Evolutionary conservation across 2,113 vertebrate species (phyloP), one percentile per base, ranked within the genome.

Genomic region (Ranitomeya variabilis): DNA sequence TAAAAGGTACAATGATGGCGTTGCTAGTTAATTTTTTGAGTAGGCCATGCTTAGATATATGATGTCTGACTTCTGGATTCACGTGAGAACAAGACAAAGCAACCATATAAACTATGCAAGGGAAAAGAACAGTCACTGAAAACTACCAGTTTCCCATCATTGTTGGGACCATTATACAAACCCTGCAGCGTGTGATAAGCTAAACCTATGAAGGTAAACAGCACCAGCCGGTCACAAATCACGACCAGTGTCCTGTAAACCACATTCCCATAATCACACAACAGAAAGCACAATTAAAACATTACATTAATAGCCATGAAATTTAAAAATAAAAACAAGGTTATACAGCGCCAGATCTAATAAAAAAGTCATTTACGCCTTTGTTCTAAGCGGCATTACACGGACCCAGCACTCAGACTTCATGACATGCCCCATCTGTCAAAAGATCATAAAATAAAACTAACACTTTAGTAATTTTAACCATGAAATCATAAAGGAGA

Each of bases 101-200:
- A 67, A n/a, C 19, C 62, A 54, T 51, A 15, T 45, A 83, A 67
- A 54, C 62, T 26, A 21, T 51, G 67, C 51, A 37, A 21, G 18
- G 60, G 80, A 51, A 52, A 83, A 81, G 67, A 21, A 45, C 12
- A 0, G 80, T 64, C 62, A 62, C 14, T 81, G 31, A 60, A 62
- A 31, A 12, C n/a, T 23, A 31, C 26, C 45, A 62, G 54, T 67
- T 83, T 67, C 81, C 81, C 64, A 69, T 69, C 81, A 67, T 83
- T 83, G 81, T 83, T 83, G 81, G 62, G 23, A 52, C 9, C 26
- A 31, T 18, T 64, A 66, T 7, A 64, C 18, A 66, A 82, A 83
- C n/a, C 81, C 81, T 69, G 81, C 81, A 83, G 45, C 2, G 4
- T 23, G 45, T 69, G 64, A 83, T 69, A 83, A 83, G 81, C 62